Base-by-base conservation (phyloP, 2,888 invertebrate species). In the Congeria kusceri region DNA sequence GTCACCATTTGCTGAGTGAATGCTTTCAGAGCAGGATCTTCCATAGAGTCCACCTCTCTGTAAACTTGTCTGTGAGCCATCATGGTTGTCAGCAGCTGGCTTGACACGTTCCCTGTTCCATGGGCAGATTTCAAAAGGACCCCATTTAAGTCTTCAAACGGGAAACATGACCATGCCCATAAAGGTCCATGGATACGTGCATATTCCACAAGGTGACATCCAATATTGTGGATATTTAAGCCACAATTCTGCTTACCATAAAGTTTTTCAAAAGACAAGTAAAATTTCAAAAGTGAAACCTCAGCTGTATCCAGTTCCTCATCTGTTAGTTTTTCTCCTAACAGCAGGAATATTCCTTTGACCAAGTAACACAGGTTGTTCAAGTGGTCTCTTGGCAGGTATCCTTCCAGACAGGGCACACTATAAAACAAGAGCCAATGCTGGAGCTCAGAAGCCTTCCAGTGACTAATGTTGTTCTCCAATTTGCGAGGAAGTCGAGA, bases 381-480 rank as follows among this genome's bases (percentile, higher is more conserved):
- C n/a, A n/a, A n/a, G n/a, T n/a, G n/a, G n/a, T n/a, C n/a, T n/a
- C n/a, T n/a, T n/a, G n/a, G n/a, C n/a, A n/a, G n/a, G n/a, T n/a
- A n/a, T n/a, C n/a, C n/a, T n/a, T n/a, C n/a, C n/a, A n/a, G n/a
- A n/a, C n/a, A n/a, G n/a, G 77, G 68, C 1, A 77, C 23, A 25
- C 39, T 23, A 49, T 72, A 77, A 53, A 59, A 70, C 11, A 70
- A 46, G 2, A 76, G 46, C 76, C 76, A 76, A 15, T n/a, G 29
- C 28, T 77, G 77, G n/a, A 72, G 62, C 62, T 77, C 77, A 32
- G 77, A 70, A 25, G 77, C 77, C 53, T 77, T 72, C 27, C 59
- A 68, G 44, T 77, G 65, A 15, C n/a, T 29, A 2, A 65, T 29
- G 47, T 67, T 57, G 9, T 29, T 20, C 25, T 77, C 68, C 15